These are phyloP conservation scores for Oostethus manadensis DNA, from an alignment of 2,113 vertebrate genomes.

Conservation along the genomic window DNA sequence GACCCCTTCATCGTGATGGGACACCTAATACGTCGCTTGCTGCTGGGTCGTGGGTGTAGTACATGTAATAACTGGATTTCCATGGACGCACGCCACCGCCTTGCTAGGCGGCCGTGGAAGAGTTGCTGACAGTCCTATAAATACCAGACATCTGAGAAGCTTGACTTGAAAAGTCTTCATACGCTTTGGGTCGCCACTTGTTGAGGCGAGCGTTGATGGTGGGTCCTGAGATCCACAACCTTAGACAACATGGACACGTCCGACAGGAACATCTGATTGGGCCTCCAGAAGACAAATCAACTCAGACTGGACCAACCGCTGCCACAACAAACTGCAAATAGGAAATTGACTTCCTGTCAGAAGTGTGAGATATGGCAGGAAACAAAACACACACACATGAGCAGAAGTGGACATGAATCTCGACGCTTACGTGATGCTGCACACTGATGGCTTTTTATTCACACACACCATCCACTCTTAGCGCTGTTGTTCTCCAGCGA, in stretches of 20 bases:
- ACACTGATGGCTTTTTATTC: constrained; percentile 15
- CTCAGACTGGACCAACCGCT: constrained; percentile 43
- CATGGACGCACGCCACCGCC: too few relatives aligned
- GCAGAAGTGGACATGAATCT: constrained; percentile 15
- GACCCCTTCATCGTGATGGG: neutral
- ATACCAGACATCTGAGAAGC: neutral
- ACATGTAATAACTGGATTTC: too few relatives aligned
- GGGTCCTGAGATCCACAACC: too few relatives aligned
- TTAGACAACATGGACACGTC: constrained; percentile 1
- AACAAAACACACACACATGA: constrained; percentile 3
- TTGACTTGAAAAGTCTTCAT: neutral
- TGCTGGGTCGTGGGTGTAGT: too few relatives aligned
- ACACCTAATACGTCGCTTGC: too few relatives aligned
- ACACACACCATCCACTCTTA: constrained; percentile 6
- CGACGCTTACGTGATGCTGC: neutral
- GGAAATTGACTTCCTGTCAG: constrained; percentile 63
- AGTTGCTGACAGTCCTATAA: too few relatives aligned
- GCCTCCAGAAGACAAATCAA: constrained; percentile 50
- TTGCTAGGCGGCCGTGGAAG: too few relatives aligned
- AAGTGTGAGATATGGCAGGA: constrained; percentile 38
- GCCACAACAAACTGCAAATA: constrained; percentile 62
- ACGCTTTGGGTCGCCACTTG: too few relatives aligned
- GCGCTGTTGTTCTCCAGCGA: neutral
- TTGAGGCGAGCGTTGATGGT: too few relatives aligned
- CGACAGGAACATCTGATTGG: constrained; percentile 25